Percentiles rank a stretch among this genome's conserved stretches.
Evolutionary conservation across 1,140 invertebrate genomes (phyloP).

Genomic region (Drosophila bifasciata): DNA sequence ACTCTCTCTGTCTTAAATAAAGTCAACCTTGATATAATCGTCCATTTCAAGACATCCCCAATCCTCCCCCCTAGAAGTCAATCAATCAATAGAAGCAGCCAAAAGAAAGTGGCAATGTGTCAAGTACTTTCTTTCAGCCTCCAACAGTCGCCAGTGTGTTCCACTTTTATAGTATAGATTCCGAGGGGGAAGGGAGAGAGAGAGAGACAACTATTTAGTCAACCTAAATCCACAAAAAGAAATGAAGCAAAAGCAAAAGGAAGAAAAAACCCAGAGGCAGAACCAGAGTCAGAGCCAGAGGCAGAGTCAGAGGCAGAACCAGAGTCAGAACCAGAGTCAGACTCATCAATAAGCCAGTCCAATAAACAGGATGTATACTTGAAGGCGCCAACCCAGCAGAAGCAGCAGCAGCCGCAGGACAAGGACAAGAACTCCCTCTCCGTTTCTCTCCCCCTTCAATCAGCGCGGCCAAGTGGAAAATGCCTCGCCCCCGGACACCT

Average conservation of each 20-base stretch:
- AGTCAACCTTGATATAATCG: not conserved
- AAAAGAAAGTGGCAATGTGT: constrained; percentile 31
- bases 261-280: constrained; percentile 19
- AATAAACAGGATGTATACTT: constrained; percentile 76
- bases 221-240: constrained; percentile 65
- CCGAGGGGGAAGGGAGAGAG: not conserved
- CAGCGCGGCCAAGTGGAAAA: constrained; percentile 78
- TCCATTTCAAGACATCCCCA: not conserved
- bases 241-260: constrained; percentile 30
- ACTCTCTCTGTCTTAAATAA: no score
- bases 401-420: not conserved
- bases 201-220: constrained; percentile 64
- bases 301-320: constrained; percentile 29
- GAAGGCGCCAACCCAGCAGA: constrained; percentile 50
- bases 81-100: constrained; percentile 61
- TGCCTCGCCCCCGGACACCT: constrained; percentile 42
- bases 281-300: constrained; percentile 25
- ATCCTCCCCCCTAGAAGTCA: no score
- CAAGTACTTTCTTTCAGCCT: constrained; percentile 48
- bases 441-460: constrained; percentile 62
- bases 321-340: constrained; percentile 20
- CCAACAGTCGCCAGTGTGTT: constrained; percentile 28
- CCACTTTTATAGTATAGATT: constrained; percentile 48
- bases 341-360: constrained; percentile 77
- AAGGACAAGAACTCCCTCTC: not conserved